Evolutionary conservation across 1,140 invertebrate species (phyloP).

Genomic region (Goniozus legneri): DNA sequence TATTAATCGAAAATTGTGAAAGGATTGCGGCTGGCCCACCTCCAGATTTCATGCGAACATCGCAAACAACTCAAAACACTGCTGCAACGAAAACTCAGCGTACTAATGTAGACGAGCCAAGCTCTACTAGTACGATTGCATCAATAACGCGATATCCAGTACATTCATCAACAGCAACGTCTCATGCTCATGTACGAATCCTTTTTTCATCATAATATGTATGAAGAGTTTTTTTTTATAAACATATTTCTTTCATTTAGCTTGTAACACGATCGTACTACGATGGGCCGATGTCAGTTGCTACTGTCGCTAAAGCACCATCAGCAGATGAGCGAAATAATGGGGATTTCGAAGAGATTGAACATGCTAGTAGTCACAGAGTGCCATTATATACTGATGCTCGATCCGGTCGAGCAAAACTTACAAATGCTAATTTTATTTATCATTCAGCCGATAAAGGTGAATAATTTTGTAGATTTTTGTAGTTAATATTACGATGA

Average conservation of each 20-base stretch:
- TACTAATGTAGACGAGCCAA: slow-evolving; percentile 25
- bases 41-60: slow-evolving; percentile 30
- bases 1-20: slow-evolving; percentile 89
- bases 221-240: neutral
- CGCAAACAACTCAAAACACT: slow-evolving; percentile 21
- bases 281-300: slow-evolving; percentile 48
- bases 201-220: neutral
- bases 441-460: slow-evolving; percentile 46
- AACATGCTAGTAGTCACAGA: slow-evolving; percentile 30
- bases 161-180: slow-evolving; percentile 31
- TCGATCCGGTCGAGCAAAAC: slow-evolving; percentile 34
- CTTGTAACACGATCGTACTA: slow-evolving; percentile 55
- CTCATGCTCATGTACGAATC: slow-evolving; percentile 31
- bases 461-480: slow-evolving; percentile 10
- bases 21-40: slow-evolving; percentile 66
- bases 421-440: slow-evolving; percentile 40
- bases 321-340: slow-evolving; percentile 38
- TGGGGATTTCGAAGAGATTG: slow-evolving; percentile 41
- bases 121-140: slow-evolving; percentile 39
- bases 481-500: neutral
- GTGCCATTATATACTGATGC: slow-evolving; percentile 33
- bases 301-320: slow-evolving; percentile 30
- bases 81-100: slow-evolving; percentile 17
- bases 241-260: slow-evolving; percentile 31
- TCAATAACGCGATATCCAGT: slow-evolving; percentile 33